Percentiles rank a stretch among this genome's conserved stretches.
Conservation (phyloP, 2,113 vertebrate species). For the Anarrhichthys ocellatus region DNA sequence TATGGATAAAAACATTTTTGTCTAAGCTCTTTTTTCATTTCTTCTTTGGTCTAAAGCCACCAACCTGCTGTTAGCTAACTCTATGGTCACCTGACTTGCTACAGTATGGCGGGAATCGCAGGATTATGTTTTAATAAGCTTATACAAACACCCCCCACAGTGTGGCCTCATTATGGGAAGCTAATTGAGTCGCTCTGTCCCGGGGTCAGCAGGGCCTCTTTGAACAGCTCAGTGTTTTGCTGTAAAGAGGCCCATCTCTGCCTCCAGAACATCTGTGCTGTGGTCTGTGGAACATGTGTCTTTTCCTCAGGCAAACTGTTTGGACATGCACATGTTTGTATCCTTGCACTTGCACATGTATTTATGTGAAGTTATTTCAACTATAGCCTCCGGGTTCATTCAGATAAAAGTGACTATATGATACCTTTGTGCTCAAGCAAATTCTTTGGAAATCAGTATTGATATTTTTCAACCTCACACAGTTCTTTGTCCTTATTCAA, state of each 20-base stretch:
- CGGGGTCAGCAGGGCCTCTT: constrained; percentile 65
- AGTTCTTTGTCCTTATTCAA: not conserved
- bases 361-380: constrained; percentile 8
- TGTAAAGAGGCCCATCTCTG: constrained; percentile 65
- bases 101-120: constrained; percentile 51
- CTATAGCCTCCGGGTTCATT: constrained; percentile 19
- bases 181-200: constrained; percentile 70
- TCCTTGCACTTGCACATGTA: constrained; percentile 21
- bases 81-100: constrained; percentile 49
- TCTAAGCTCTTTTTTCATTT: constrained; percentile 5
- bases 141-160: constrained; percentile 74
- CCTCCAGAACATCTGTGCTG: constrained; percentile 70
- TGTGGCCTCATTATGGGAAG: constrained; percentile 69
- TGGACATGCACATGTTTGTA: constrained; percentile 21
- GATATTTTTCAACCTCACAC: constrained; percentile 3
- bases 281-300: constrained; percentile 64
- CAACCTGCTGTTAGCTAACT: constrained; percentile 35
- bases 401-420: constrained; percentile 5
- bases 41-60: constrained; percentile 14
- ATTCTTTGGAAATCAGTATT: not conserved
- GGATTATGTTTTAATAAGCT: constrained; percentile 82
- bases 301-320: constrained; percentile 45
- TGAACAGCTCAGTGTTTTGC: constrained; percentile 64
- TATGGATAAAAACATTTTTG: not conserved
- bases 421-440: not conserved